phyloP scores from a whole-genome alignment of 2,797 vertebrate species.

The Xiphophorus birchmanni region DNA sequence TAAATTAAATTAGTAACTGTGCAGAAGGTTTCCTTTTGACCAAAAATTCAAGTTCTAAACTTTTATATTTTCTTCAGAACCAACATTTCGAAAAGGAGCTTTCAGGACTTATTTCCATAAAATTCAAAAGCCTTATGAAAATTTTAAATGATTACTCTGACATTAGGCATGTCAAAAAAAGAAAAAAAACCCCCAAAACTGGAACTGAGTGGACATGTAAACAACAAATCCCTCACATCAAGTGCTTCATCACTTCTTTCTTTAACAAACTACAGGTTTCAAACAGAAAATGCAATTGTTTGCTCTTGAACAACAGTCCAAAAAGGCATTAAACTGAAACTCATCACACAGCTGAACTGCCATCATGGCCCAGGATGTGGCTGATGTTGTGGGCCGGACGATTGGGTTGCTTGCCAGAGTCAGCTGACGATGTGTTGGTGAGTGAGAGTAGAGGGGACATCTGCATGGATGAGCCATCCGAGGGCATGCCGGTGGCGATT shows the following conservation, averaged over 20 bases:
- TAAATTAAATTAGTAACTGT: slow-evolving; percentile 77
- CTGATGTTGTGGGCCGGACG: slow-evolving; percentile 99
- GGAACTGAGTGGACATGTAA: slow-evolving; percentile 48
- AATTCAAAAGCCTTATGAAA: slow-evolving; percentile 29
- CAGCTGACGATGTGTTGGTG: slow-evolving; percentile 90
- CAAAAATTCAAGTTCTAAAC: slow-evolving; percentile 54
- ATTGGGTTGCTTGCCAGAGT: slow-evolving; percentile 95
- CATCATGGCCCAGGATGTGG: slow-evolving; percentile 98
- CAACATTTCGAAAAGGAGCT: slow-evolving; percentile 33
- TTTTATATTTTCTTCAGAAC: slow-evolving; percentile 49
- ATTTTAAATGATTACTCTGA: slow-evolving; percentile 43
- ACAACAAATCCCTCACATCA: slow-evolving; percentile 39
- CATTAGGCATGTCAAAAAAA: slow-evolving; percentile 25
- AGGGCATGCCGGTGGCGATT: slow-evolving; percentile 94
- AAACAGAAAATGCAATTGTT: slow-evolving; percentile 7
- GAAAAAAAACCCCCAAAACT: slow-evolving; percentile 18
- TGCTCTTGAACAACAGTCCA: slow-evolving; percentile 7
- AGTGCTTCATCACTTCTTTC: slow-evolving; percentile 17
- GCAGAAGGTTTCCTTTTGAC: slow-evolving; percentile 62
- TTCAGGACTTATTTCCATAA: slow-evolving; percentile 18
- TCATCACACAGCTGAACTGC: slow-evolving; percentile 91
- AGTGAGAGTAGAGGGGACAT: slow-evolving; percentile 96
- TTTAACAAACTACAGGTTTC: neutral
- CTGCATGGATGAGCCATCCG: slow-evolving; percentile 92
- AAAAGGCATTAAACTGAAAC: slow-evolving; percentile 22